Evolutionary conservation across 2,888 invertebrate genomes (phyloP).

Genomic region (Spisula subtruncata): DNA sequence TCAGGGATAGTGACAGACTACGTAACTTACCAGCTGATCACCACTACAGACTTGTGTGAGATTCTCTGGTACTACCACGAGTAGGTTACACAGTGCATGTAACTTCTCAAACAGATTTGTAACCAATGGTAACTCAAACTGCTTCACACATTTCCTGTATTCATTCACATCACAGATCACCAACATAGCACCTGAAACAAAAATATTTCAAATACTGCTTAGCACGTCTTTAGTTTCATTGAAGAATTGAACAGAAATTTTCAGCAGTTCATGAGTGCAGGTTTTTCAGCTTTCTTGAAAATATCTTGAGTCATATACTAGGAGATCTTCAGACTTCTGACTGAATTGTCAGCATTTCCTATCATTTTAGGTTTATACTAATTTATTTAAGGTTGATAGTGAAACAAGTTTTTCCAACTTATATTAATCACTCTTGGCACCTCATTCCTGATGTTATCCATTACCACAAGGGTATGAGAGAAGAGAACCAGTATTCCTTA

Average conservation of each 20-base stretch:
- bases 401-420: too few relatives aligned
- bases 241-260: too few relatives aligned
- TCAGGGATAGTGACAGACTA: too few relatives aligned
- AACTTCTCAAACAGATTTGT: slow-evolving; percentile 97
- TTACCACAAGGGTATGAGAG: too few relatives aligned
- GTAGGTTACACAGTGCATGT: slow-evolving; percentile 97
- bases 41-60: slow-evolving; percentile 97
- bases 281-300: too few relatives aligned
- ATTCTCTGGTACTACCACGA: slow-evolving; percentile 98
- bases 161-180: slow-evolving; percentile 99
- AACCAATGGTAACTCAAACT: slow-evolving; percentile 93
- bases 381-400: too few relatives aligned
- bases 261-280: too few relatives aligned
- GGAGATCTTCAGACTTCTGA: background rate
- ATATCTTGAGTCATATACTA: too few relatives aligned
- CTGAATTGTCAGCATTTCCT: background rate
- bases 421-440: too few relatives aligned
- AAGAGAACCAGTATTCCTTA: too few relatives aligned
- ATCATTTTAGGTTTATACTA: background rate
- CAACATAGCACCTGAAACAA: slow-evolving; percentile 95
- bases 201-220: background rate
- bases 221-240: too few relatives aligned
- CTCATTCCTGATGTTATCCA: too few relatives aligned
- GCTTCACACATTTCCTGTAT: slow-evolving; percentile 96
- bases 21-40: slow-evolving; percentile 94